These are phyloP conservation scores for Actinemys pallida DNA, from an alignment of 2,113 vertebrate species.

Conservation along the genomic window DNA sequence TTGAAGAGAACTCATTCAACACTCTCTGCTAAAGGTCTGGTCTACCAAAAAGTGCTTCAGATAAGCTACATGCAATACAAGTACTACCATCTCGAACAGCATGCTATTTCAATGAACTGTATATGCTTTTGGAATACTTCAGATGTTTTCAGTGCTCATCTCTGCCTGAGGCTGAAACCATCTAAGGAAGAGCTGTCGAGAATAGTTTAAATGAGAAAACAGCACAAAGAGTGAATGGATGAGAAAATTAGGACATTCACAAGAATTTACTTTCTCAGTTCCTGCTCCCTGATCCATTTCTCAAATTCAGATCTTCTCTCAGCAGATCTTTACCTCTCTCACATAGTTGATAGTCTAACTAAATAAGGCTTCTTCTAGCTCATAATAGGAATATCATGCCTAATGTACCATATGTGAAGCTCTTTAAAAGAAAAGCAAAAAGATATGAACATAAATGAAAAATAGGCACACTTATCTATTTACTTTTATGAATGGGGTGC, in stretches of 20 bases:
- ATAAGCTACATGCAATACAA: background rate
- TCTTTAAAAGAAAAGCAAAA: background rate
- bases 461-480: background rate
- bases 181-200: conserved; percentile 10
- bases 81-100: background rate
- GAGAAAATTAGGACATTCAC: background rate
- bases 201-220: background rate
- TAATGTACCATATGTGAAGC: background rate
- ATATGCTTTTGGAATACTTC: background rate
- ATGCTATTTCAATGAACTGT: background rate
- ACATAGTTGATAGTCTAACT: background rate
- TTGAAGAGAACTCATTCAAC: background rate
- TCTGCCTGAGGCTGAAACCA: background rate
- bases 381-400: background rate
- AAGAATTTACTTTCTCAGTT: background rate
- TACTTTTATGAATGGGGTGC: background rate
- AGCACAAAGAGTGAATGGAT: background rate
- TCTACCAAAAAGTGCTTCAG: background rate
- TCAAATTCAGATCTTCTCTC: background rate
- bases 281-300: background rate
- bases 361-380: background rate
- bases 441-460: background rate
- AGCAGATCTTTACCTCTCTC: background rate
- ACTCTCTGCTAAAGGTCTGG: background rate
- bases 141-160: background rate